Percentiles rank a stretch among this genome's conserved stretches.
Evolutionary conservation across 2,888 invertebrate species (phyloP).

Genomic region (Cantharis rufa): DNA sequence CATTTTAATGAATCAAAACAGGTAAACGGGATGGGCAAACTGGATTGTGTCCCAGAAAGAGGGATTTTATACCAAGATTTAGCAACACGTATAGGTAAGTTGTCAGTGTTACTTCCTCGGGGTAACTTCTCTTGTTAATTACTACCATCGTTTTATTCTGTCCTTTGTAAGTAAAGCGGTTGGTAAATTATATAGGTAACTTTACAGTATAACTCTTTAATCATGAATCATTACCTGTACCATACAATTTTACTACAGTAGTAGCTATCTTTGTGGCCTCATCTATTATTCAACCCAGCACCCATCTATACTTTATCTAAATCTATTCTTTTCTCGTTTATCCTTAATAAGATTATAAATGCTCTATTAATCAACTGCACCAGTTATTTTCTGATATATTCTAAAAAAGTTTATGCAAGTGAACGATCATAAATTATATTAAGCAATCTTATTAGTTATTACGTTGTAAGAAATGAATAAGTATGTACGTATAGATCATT

Average conservation of each 20-base stretch:
- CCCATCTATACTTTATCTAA: neutral
- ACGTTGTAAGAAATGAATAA: neutral
- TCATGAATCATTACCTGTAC: neutral
- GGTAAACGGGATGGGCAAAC: neutral
- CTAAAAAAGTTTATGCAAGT: neutral
- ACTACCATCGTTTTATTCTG: neutral
- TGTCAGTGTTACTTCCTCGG: neutral
- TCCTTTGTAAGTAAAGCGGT: neutral
- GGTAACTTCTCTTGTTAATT: neutral
- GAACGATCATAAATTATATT: neutral
- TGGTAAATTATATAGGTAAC: neutral
- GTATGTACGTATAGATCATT: neutral
- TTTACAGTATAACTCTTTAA: neutral
- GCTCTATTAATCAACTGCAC: neutral
- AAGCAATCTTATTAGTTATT: neutral
- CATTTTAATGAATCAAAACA: neutral
- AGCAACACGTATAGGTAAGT: neutral
- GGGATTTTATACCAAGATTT: neutral
- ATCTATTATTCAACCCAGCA: neutral
- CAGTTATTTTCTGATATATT: neutral
- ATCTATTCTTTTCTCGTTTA: neutral
- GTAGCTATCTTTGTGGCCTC: neutral
- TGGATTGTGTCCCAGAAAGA: neutral
- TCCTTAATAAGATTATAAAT: neutral
- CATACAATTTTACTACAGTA: neutral